These are phyloP conservation scores for Lithophane socia DNA, from an alignment of 2,888 invertebrate species.

Conservation along the genomic window DNA sequence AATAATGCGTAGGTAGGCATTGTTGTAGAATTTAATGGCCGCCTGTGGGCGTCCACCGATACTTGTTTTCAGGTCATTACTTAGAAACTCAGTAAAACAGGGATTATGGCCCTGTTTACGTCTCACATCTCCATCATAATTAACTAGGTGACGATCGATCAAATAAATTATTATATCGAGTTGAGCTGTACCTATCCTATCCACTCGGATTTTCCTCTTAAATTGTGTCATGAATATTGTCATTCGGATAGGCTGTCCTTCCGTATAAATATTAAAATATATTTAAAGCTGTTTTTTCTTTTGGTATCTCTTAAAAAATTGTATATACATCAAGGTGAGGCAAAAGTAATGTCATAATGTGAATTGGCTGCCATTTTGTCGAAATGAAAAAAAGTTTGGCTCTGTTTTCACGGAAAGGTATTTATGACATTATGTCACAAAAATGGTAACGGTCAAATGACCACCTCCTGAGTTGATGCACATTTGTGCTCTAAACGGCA, in stretches of 20 bases:
- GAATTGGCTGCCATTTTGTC: no score
- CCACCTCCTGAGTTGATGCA: no score
- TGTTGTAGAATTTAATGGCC: slow-evolving; percentile 52
- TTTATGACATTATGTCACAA: no score
- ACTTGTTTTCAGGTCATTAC: slow-evolving; percentile 55
- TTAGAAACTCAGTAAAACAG: slow-evolving; percentile 53
- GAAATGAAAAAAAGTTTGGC: no score
- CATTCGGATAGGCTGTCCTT: background rate
- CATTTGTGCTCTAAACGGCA: no score
- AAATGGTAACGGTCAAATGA: no score
- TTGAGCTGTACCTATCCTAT: background rate
- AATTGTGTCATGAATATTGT: background rate
- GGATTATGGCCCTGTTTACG: slow-evolving; percentile 54
- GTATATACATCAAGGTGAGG: no score
- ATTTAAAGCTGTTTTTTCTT: no score
- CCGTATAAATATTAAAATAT: background rate
- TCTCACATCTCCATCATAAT: slow-evolving; percentile 38
- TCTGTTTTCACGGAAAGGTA: no score
- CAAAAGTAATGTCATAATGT: no score
- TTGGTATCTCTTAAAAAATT: no score
- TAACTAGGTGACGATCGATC: slow-evolving; percentile 40
- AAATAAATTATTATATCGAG: slow-evolving; percentile 1
- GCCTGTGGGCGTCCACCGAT: slow-evolving; percentile 39
- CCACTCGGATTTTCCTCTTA: background rate
- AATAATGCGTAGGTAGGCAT: slow-evolving; percentile 29